phyloP scores from a whole-genome alignment of 2,888 invertebrate genomes.

The Clepsis dumicolana region DNA sequence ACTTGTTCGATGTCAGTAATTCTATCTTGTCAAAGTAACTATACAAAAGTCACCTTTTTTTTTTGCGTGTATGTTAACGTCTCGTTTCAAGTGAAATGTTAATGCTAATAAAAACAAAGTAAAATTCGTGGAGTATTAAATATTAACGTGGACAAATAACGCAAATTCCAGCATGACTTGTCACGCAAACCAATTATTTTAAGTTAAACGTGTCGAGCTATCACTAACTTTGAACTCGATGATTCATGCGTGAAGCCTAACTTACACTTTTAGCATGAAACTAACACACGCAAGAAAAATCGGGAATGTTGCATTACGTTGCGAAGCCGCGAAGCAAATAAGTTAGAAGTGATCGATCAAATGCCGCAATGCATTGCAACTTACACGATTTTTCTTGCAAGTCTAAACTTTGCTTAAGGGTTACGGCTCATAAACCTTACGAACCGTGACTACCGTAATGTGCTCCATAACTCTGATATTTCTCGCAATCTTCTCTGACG shows the following conservation, averaged over 20 bases:
- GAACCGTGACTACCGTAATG: constrained; percentile 19
- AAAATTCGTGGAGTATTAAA: constrained; percentile 5
- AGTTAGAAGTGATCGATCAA: too few relatives aligned
- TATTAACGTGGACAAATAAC: constrained; percentile 19
- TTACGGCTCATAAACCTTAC: constrained; percentile 22
- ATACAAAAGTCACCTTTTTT: background rate
- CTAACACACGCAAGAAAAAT: too few relatives aligned
- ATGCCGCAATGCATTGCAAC: too few relatives aligned
- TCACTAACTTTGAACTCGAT: constrained; percentile 10
- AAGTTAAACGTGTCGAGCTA: constrained; percentile 10
- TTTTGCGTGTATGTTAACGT: background rate
- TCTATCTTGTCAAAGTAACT: background rate
- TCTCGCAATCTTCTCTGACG: constrained; percentile 16
- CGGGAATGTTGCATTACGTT: too few relatives aligned
- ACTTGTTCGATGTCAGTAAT: background rate
- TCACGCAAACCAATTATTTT: constrained; percentile 25
- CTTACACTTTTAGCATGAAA: too few relatives aligned
- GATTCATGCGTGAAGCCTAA: constrained; percentile 14
- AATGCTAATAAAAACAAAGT: constrained; percentile 21
- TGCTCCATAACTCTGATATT: constrained; percentile 11
- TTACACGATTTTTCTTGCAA: too few relatives aligned
- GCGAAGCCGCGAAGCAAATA: too few relatives aligned
- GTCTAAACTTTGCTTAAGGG: too few relatives aligned
- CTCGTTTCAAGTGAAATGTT: constrained; percentile 1
- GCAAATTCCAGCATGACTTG: constrained; percentile 18